Conservation (phyloP, 2,797 vertebrate species). For the Acomys russatus region DNA sequence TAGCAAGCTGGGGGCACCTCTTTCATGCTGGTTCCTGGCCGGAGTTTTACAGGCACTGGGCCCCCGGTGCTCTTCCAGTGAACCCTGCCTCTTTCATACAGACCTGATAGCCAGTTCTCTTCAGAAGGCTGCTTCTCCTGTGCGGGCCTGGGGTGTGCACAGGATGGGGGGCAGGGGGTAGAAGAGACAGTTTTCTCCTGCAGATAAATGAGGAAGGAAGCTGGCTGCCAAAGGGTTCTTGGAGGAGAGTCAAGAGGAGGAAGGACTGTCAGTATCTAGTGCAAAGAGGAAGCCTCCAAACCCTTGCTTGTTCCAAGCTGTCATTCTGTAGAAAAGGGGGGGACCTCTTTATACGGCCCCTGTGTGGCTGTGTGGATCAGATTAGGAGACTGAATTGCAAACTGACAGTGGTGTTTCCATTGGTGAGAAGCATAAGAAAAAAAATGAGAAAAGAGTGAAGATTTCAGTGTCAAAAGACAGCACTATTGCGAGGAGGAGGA, state of each 20-base stretch:
- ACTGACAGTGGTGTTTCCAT: background rate
- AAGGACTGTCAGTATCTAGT: background rate
- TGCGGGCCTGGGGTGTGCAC: background rate
- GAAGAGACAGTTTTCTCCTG: background rate
- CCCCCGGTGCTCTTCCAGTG: background rate
- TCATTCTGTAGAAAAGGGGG: background rate
- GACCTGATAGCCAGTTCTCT: background rate
- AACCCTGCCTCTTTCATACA: background rate
- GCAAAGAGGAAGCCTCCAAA: background rate
- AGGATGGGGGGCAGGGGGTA: background rate
- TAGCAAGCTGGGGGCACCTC: background rate
- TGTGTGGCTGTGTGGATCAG: background rate
- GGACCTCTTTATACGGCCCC: rapidly evolving
- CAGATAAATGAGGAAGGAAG: background rate
- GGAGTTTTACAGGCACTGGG: background rate
- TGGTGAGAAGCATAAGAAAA: background rate
- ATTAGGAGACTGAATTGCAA: background rate
- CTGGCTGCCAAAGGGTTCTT: background rate
- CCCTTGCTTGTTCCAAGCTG: background rate
- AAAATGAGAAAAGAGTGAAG: background rate
- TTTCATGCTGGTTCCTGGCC: background rate
- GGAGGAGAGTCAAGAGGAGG: background rate
- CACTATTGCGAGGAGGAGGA: background rate
- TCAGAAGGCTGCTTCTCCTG: background rate
- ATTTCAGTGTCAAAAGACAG: background rate